A percentile compares a stretch with the other conserved stretches of the same genome.
Evolutionary conservation across 2,888 invertebrate genomes (phyloP).

Genomic region (Eupsilia transversa): DNA sequence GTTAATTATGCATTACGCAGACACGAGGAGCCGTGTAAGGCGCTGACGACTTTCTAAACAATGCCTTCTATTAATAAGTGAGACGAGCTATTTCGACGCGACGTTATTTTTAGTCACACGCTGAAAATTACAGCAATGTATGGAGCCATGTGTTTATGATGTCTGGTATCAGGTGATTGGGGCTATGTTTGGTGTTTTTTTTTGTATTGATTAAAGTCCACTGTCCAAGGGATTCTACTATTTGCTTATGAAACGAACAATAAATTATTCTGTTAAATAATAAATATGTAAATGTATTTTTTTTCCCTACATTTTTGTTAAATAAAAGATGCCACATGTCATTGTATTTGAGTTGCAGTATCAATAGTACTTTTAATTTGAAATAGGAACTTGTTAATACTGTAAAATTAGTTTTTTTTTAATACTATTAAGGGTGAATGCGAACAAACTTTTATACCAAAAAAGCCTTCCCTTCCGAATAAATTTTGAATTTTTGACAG

Average conservation of each 20-base stretch:
- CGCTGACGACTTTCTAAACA: constrained; percentile 55
- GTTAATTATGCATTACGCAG: constrained; percentile 38
- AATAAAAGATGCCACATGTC: not conserved
- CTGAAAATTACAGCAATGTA: constrained; percentile 42
- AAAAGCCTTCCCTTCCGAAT: too few species aligned
- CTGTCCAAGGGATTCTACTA: not conserved
- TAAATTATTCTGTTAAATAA: not conserved
- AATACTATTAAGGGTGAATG: too few species aligned
- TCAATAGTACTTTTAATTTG: not conserved
- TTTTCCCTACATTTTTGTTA: not conserved
- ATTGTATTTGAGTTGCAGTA: not conserved
- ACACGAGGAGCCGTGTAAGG: constrained; percentile 18
- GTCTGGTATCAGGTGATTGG: constrained; percentile 19
- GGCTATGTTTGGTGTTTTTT: constrained; percentile 5
- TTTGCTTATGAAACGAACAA: too few species aligned
- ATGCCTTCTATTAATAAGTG: constrained; percentile 58
- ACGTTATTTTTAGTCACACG: constrained; percentile 49
- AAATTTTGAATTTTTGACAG: too few species aligned
- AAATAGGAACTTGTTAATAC: not conserved
- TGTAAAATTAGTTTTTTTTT: too few species aligned
- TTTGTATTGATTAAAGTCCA: not conserved
- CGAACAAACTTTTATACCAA: too few species aligned
- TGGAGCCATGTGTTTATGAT: constrained; percentile 11
- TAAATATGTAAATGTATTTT: not conserved
- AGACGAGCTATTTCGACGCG: constrained; percentile 48